Base-by-base conservation (phyloP, 2,888 invertebrate genomes). In the Pherbina coryleti region DNA sequence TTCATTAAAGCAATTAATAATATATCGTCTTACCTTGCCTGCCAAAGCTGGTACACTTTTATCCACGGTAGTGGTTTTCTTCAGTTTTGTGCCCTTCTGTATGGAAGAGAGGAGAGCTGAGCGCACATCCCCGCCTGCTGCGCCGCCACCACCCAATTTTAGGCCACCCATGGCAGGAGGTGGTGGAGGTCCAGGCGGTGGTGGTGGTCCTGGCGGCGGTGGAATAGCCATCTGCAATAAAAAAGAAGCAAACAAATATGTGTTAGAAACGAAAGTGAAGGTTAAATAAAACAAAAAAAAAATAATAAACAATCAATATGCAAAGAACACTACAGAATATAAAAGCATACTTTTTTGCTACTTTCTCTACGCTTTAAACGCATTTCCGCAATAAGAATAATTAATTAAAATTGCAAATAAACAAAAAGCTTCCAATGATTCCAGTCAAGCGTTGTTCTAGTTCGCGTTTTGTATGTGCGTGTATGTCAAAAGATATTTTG, bases 41-140 rank as follows among this genome's bases (percentile, higher is more conserved):
- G 93, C 91, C 82, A 96, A 91, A 71, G 92, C 88, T 0, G 97
- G 97, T 73, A 93, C 94, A 92, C 97, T 97, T 90, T 96, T 95
- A 88, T 98, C 97, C 84, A 95, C 94, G n/a, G 97, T 97, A 0
- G 94, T 93, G 75, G 96, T 92, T 90, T 97, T 97, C 89, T 95
- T 97, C 82, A 97, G 90, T 84, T 92, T 92, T 73, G 94, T 90
- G 77, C 97, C 97, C 88, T 94, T 94, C 84, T 96, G 93, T 84
- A 97, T 97, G 14, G 96, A 95, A 85, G 93, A 93, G 62, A 97
- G 91, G 78, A 97, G 91, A 67, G 95, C 93, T 84, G 92, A 92
- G 85, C 96, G 91, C 78, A 92, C 91, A 83, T 93, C 93, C 62
- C 90, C 89, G n/a, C 91, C 90, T 5, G 84, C 79, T 90, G 84